phyloP scores from a whole-genome alignment of 2,113 vertebrate genomes.

The Toxotes chatareus region DNA sequence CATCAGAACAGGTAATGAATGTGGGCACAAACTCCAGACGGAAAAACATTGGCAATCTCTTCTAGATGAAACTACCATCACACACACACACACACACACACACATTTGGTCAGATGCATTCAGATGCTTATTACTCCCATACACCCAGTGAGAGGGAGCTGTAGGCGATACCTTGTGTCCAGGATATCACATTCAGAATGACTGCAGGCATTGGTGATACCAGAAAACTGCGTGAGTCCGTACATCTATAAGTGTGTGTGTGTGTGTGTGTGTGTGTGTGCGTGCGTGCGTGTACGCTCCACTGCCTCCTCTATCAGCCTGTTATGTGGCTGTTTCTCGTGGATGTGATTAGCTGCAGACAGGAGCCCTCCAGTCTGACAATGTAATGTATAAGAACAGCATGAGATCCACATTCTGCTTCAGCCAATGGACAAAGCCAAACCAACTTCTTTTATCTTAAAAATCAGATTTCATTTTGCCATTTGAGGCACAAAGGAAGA shows the following conservation, averaged over 20 bases:
- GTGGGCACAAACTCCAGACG: conserved; percentile 34
- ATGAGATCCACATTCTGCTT: conserved; percentile 45
- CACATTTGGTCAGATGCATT: conserved; percentile 14
- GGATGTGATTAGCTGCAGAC: conserved; percentile 68
- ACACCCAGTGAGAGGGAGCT: conserved; percentile 41
- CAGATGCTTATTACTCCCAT: conserved; percentile 45
- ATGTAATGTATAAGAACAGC: conserved; percentile 56
- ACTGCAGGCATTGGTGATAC: conserved; percentile 51
- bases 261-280: conserved; percentile 32
- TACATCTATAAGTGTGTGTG: conserved; percentile 2
- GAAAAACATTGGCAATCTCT: conserved; percentile 60
- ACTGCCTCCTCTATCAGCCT: conserved; percentile 53
- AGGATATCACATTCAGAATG: conserved; percentile 59
- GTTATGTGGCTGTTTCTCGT: conserved; percentile 60
- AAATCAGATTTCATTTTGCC: conserved; percentile 33
- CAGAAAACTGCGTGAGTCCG: conserved; percentile 3
- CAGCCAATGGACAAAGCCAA: conserved; percentile 36
- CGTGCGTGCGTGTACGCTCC: conserved; percentile 2
- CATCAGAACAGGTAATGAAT: conserved; percentile 57
- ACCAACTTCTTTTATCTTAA: conserved; percentile 46
- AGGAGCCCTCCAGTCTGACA: conserved; percentile 63
- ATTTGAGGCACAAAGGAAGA: conserved; percentile 3
- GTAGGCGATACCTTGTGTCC: conserved; percentile 50
- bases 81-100: conserved; percentile 3
- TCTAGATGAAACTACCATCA: conserved; percentile 26